Base-by-base conservation (phyloP, 2,888 invertebrate species). In the Lissocephala sabroskyi region DNA sequence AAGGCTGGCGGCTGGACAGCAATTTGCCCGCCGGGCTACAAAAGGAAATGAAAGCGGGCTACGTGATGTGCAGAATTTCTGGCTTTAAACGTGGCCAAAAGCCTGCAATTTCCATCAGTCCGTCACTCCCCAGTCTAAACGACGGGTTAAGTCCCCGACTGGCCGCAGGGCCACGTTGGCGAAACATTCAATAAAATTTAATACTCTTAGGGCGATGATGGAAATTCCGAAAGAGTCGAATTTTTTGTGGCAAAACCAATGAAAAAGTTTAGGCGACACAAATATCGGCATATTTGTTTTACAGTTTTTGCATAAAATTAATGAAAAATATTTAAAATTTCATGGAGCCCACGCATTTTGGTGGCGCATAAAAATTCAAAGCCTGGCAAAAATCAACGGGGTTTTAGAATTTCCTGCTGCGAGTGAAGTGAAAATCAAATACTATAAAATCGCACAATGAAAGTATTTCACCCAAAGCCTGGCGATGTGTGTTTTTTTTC, bases 81-180 rank as follows among this genome's bases (percentile, higher is more conserved):
- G 9, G 14, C 33, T 33, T 33, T 16, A 1, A 33, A 32, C 2
- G 13, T 2, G 13, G 14, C 13, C 11, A 32, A 32, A 32, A n/a
- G 71, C 73, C 65, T 78, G 75, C 75, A 78, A 73, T n/a, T n/a
- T n/a, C n/a, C n/a, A n/a, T n/a, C n/a, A n/a, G n/a, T 71, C 78
- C 78, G 76, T 65, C 78, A 73, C 78, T 73, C n/a, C n/a, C n/a
- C 78, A 73, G 75, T 73, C 78, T 78, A 73, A 75, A 75, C 68
- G 78, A 62, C 74, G 54, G 57, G 56, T 13, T 65, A 48, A 30
- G n/a, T 18, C 23, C 7, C 23, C 23, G 7, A 23, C 7, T 7
- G 23, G 7, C 49, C 23, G n/a, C 23, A 7, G 23, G 23, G 23
- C 23, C 23, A 23, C 23, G 4, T 3, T 23, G 23, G 7, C 23